Percentiles rank a stretch among this genome's conserved stretches.
phyloP scores from a whole-genome alignment of 2,113 vertebrate genomes.

The Pipra filicauda region DNA sequence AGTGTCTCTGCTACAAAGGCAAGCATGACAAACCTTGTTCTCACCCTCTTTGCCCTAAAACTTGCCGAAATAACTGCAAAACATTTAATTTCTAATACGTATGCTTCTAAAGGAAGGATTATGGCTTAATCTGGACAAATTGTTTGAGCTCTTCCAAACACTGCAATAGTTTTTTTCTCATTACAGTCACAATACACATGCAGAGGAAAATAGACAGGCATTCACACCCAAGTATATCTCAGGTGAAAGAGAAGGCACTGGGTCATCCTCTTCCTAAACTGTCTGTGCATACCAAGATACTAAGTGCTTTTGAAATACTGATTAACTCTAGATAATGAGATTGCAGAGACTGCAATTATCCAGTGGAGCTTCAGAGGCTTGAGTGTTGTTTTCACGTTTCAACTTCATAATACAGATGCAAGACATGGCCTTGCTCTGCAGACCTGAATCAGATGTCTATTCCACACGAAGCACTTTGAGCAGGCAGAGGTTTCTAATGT shows the following conservation, averaged over 20 bases:
- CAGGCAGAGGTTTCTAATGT: neutral
- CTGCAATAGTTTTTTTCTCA: neutral
- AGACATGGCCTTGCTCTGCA: neutral
- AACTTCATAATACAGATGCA: neutral
- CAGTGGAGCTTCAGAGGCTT: neutral
- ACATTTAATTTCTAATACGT: neutral
- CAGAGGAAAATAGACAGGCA: neutral
- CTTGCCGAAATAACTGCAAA: neutral
- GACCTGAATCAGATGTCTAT: neutral
- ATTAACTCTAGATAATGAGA: slow-evolving; percentile 16
- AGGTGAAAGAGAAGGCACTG: neutral
- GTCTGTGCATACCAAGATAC: neutral
- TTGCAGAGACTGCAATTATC: neutral
- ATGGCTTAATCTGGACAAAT: neutral
- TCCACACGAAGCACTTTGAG: neutral
- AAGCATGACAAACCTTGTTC: neutral
- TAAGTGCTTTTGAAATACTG: slow-evolving; percentile 10
- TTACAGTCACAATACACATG: neutral
- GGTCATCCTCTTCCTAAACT: neutral
- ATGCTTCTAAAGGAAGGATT: neutral
- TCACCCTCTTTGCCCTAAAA: neutral
- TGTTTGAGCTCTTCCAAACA: neutral
- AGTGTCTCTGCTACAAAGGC: neutral
- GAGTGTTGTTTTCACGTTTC: neutral
- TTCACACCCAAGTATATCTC: neutral